Evolutionary conservation across 2,888 invertebrate species (phyloP), one percentile per base, ranked within the genome.

Genomic region (Agriopis leucophaearia): DNA sequence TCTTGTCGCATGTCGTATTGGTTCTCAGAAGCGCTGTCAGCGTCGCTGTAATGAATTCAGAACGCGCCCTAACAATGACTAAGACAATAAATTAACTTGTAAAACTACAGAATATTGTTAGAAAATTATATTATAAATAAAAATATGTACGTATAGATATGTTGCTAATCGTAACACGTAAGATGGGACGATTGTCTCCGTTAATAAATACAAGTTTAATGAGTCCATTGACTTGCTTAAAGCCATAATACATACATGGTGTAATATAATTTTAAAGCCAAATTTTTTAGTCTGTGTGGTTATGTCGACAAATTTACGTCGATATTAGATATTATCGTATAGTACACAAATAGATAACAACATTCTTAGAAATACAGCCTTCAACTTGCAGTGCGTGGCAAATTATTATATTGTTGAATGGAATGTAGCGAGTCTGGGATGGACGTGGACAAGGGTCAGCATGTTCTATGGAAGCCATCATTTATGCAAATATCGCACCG

Each of bases 201-300:
- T 47, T 47, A 76, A 86, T 88, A 88, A 87, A 89, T 91, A 91
- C 87, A 90, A 88, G 86, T 83, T 85, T 85, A 88, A 89, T 88
- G 89, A 86, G 82, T 89, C 88, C 75, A 87, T 87, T 90, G 91
- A 90, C 92, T 91, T 88, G 88, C 89, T 90, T 92, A 93, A 90
- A 92, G 92, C 89, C 89, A 88, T 85, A 86, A 89, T 88, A 90
- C 82, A 88, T 89, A 90, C 82, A 88, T 89, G 89, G 88, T 67
- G 89, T 91, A 83, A 91, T 92, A 93, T 88, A 88, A 83, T 84
- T 91, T 90, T 94, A 94, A 94, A 94, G 94, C 94, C 94, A 94
- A 94, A 93, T 94, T 90, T 92, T 66, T 89, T 91, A 94, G 94
- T 94, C 94, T 94, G 94, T 94, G 89, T 90, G 92, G 90, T 94